Percentiles rank a stretch among this genome's conserved stretches.
phyloP scores from a whole-genome alignment of 1,140 invertebrate species.

The Drosophila elegans region DNA sequence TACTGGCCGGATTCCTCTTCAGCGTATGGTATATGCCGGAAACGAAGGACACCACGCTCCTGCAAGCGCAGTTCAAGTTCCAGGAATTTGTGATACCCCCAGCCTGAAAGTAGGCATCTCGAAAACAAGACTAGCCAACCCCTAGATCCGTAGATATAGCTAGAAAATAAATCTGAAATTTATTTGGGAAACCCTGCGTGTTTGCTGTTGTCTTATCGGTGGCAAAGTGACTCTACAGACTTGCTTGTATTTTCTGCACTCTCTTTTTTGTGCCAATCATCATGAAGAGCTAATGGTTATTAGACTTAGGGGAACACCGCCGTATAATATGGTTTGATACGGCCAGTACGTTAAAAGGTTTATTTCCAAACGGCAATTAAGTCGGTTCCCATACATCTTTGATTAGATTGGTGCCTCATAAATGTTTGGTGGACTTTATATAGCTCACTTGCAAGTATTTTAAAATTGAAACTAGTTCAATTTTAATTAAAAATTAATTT shows the following conservation, averaged over 20 bases:
- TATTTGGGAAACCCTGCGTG: constrained; percentile 1
- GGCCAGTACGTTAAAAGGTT: constrained; percentile 1
- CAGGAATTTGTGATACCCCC: constrained; percentile 47
- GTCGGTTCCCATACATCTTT: constrained; percentile 7
- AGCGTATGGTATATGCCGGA: constrained; percentile 69
- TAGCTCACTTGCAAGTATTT: constrained; percentile 5
- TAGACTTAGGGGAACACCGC: constrained; percentile 15
- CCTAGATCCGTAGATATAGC: constrained; percentile 38
- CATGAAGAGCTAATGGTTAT: constrained; percentile 24
- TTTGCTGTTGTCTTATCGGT: constrained; percentile 19
- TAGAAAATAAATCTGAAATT: constrained; percentile 21
- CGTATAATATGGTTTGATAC: constrained; percentile 3
- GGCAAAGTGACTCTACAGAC: constrained; percentile 20
- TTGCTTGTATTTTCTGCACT: not conserved
- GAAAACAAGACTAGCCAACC: constrained; percentile 28
- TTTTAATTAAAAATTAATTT: too few species aligned
- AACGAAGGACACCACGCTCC: constrained; percentile 63
- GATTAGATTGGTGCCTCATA: constrained; percentile 27
- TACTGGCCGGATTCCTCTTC: constrained; percentile 49
- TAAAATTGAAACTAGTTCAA: not conserved
- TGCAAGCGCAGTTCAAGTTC: constrained; percentile 69
- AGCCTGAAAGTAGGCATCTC: constrained; percentile 37
- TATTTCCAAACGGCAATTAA: constrained; percentile 20
- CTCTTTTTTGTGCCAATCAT: constrained; percentile 18
- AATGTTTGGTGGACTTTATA: constrained; percentile 30